A percentile compares a stretch with the other conserved stretches of the same genome.
phyloP scores from a whole-genome alignment of 2,797 vertebrate genomes.

The Periparus ater region DNA sequence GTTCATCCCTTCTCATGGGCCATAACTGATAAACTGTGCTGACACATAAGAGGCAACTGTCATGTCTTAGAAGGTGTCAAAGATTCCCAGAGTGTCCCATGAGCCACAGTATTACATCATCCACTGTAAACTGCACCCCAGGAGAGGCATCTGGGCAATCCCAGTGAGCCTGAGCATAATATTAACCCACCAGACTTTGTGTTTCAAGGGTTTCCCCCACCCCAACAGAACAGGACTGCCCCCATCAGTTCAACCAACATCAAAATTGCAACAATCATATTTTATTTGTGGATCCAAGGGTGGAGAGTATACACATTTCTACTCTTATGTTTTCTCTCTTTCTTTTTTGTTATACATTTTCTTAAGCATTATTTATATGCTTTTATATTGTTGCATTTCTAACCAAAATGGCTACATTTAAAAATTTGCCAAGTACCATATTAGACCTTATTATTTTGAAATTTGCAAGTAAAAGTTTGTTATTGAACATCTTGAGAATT shows the following conservation, averaged over 20 bases:
- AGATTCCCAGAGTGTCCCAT: background rate
- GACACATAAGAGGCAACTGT: background rate
- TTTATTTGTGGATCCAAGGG: background rate
- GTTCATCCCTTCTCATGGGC: background rate
- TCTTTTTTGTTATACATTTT: background rate
- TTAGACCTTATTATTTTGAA: background rate
- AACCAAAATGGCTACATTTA: background rate
- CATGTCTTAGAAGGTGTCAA: background rate
- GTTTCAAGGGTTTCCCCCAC: background rate
- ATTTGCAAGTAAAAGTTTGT: background rate
- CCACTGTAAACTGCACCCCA: background rate
- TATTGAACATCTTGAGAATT: background rate
- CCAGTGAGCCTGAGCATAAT: background rate
- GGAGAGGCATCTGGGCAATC: background rate
- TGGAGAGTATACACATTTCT: background rate
- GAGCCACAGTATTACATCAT: no score
- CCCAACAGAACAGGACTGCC: background rate
- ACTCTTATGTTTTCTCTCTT: background rate
- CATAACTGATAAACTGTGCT: background rate
- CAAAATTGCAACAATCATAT: background rate
- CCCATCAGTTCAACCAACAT: fast-evolving
- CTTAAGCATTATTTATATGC: background rate
- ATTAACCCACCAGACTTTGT: background rate
- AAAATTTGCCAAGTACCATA: fast-evolving
- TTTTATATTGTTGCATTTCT: background rate